phyloP scores from a whole-genome alignment of 2,797 vertebrate species.

The Sciurus vulgaris region DNA sequence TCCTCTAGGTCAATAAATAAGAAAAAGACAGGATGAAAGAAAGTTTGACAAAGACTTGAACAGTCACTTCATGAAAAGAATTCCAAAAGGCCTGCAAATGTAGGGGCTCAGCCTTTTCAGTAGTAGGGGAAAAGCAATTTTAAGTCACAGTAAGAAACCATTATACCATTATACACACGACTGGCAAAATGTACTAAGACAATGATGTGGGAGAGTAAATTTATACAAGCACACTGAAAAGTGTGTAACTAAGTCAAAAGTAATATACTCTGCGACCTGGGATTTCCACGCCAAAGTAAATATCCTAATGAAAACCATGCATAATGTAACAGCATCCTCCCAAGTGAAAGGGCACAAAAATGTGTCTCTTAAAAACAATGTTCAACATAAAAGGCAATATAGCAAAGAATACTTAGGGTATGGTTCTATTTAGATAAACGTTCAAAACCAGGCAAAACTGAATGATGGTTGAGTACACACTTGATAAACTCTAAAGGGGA shows the following conservation, averaged over 20 bases:
- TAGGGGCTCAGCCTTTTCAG: neutral
- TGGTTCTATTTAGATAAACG: too few species aligned
- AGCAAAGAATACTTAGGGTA: too few species aligned
- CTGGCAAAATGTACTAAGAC: too few species aligned
- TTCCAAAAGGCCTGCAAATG: neutral
- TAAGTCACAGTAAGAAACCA: neutral
- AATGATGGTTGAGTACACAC: too few species aligned
- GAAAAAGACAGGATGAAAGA: slow-evolving; percentile 1
- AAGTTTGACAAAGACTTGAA: slow-evolving; percentile 1
- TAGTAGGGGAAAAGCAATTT: neutral
- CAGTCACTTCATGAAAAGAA: slow-evolving; percentile 1
- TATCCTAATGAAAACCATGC: neutral
- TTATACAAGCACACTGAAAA: too few species aligned
- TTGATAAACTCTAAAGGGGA: too few species aligned
- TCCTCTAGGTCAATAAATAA: neutral
- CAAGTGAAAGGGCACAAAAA: neutral
- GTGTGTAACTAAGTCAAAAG: too few species aligned
- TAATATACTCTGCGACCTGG: neutral
- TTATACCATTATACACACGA: neutral
- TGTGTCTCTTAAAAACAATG: neutral
- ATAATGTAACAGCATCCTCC: neutral
- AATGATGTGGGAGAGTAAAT: too few species aligned
- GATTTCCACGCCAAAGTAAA: neutral
- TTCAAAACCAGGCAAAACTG: too few species aligned
- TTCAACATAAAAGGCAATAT: too few species aligned